These are phyloP conservation scores for Cettia cetti DNA, from an alignment of 2,113 vertebrate species.

Conservation along the genomic window DNA sequence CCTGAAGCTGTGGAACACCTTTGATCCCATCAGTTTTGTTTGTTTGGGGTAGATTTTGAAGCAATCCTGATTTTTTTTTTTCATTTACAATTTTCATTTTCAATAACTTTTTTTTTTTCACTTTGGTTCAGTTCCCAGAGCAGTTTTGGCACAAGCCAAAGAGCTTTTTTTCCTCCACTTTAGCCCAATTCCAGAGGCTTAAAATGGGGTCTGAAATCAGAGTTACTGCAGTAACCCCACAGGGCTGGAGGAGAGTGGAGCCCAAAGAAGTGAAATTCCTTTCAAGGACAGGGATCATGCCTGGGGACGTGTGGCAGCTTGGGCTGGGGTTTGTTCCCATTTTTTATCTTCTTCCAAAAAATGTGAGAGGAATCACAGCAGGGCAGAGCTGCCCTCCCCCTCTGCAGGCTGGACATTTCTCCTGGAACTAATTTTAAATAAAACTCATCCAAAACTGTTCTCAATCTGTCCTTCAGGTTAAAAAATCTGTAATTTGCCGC, in stretches of 20 bases:
- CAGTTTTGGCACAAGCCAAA: not conserved
- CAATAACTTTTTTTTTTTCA: too few species aligned
- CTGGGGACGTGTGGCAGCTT: not conserved
- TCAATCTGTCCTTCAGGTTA: not conserved
- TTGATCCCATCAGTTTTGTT: not conserved
- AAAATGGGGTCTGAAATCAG: not conserved
- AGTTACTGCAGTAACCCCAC: not conserved
- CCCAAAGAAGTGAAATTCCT: not conserved
- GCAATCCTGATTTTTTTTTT: not conserved
- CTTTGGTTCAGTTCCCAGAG: not conserved
- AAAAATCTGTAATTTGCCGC: not conserved
- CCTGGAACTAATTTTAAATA: not conserved
- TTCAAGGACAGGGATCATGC: accelerated
- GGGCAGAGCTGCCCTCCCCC: not conserved
- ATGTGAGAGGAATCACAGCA: accelerated
- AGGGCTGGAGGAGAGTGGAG: not conserved
- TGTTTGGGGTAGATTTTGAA: not conserved
- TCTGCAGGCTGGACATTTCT: accelerated
- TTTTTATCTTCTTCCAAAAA: not conserved
- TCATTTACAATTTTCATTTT: accelerated
- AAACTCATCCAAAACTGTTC: not conserved
- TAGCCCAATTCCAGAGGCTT: not conserved
- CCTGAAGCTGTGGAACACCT: not conserved
- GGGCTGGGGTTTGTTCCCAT: not conserved
- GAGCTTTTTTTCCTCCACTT: not conserved